phyloP scores from a whole-genome alignment of 2,888 invertebrate genomes.

The Campoplex nolae region DNA sequence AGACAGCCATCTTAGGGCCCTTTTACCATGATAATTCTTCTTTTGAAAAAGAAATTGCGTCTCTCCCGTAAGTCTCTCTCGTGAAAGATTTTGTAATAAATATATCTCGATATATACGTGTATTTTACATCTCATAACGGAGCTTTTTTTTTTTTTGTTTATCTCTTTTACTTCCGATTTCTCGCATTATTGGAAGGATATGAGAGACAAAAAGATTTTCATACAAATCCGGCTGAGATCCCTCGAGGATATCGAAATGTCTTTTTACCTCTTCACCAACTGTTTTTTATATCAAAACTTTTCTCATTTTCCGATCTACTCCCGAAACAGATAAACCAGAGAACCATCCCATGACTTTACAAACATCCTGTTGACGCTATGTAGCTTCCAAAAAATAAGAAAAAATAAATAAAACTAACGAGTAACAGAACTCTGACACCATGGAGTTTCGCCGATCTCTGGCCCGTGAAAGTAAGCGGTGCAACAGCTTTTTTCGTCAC shows the following conservation, averaged over 20 bases:
- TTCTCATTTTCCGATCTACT: conserved; percentile 45
- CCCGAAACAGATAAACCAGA: too few relatives aligned
- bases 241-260: conserved; percentile 26
- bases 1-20: conserved; percentile 14
- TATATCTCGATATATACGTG: background rate
- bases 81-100: conserved; percentile 28
- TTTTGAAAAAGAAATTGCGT: conserved; percentile 53
- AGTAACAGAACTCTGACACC: background rate
- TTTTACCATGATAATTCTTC: conserved; percentile 49
- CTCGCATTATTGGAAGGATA: conserved; percentile 36
- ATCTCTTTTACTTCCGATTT: background rate
- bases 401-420: background rate
- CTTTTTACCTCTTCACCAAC: conserved; percentile 35
- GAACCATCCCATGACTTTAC: too few relatives aligned
- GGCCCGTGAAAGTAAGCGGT: conserved; percentile 12
- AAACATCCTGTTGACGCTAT: too few relatives aligned
- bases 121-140: conserved; percentile 9
- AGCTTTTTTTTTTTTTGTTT: conserved; percentile 11
- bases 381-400: background rate
- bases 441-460: conserved; percentile 23
- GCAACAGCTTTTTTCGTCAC: background rate
- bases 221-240: conserved; percentile 28
- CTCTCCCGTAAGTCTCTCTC: conserved; percentile 33
- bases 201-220: conserved; percentile 46
- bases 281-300: conserved; percentile 58